Base-by-base conservation (phyloP, 2,797 vertebrate genomes). In the Sebastes trivittatus region DNA sequence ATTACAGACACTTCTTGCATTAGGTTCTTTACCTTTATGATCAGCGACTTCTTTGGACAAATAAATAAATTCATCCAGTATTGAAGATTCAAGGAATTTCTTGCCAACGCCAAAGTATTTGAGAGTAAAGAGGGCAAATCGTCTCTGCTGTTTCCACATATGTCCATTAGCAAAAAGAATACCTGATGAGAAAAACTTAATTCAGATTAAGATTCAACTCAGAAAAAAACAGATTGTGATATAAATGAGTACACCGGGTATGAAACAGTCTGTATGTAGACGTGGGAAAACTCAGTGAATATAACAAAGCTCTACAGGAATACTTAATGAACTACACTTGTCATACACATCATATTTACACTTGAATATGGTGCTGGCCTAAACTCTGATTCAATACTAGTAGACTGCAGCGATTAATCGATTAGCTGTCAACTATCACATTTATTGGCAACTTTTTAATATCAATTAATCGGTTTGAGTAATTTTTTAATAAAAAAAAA, bases 51-150 rank as follows among this genome's bases (percentile, higher is more conserved):
- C 36, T 76, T 68, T 52, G n/a, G 13, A 46, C n/a, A 76, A 10
- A 36, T 61, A 5, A 20, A 6, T 74, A 7, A 77, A 67, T 62
- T 88, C 76, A 49, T 60, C 46, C 4, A 77, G 94, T 94, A 75
- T 96, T 25, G 95, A 93, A 52, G 84, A n/a, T 78, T 94, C 90
- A 2, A 90, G 59, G 9, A 75, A 87, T 25, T 60, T 82, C 52
- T 84, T 91, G 3, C 90, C 95, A 70, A 94, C 1, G 2, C 93
- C 87, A 8, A 94, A 93, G 27, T 92, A 89, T 56, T 86, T 91
- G 4, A 95, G 85, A 0, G 87, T 90, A 8, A 77, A 78, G 14
- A 95, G 54, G 1, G 93, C 82, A 80, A 95, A 96, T 5, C 62
- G 87, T 10, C 89, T 88, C 18, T 94, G 91, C 4, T 90, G 83